phyloP scores from a whole-genome alignment of 2,113 vertebrate species.

The Chamaetylas fuelleborni region DNA sequence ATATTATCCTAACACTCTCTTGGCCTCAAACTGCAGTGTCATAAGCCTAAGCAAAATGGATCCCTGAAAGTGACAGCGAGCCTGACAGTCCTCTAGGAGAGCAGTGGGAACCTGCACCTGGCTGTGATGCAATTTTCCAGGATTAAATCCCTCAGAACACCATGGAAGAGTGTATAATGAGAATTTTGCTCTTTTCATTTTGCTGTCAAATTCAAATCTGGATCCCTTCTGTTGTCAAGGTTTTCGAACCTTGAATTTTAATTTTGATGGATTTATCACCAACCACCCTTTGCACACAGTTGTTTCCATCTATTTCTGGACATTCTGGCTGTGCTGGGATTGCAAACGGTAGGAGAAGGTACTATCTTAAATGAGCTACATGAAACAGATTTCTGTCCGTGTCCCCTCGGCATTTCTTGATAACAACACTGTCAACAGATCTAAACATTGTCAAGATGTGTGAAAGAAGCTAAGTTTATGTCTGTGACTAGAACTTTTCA shows the following conservation, averaged over 20 bases:
- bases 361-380: conserved; percentile 64
- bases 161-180: neutral
- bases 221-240: conserved; percentile 26
- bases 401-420: conserved; percentile 59
- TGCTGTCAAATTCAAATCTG: conserved; percentile 24
- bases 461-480: conserved; percentile 66
- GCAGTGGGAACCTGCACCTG: neutral
- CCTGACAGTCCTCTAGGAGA: neutral
- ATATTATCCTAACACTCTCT: neutral
- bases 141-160: neutral
- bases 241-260: conserved; percentile 40
- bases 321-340: conserved; percentile 40
- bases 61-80: neutral
- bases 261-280: conserved; percentile 52
- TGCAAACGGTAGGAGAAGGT: conserved; percentile 41
- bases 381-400: conserved; percentile 64
- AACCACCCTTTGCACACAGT: conserved; percentile 26
- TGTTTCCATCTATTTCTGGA: conserved; percentile 59
- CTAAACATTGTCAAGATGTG: conserved; percentile 66
- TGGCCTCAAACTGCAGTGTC: neutral
- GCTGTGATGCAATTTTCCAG: neutral
- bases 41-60: fast-evolving
- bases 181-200: conserved; percentile 55
- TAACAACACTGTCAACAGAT: conserved; percentile 67
- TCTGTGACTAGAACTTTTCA: conserved; percentile 50